Evolutionary conservation across 1,140 invertebrate species (phyloP), one percentile per base, ranked within the genome.

Genomic region (Delia radicum): DNA sequence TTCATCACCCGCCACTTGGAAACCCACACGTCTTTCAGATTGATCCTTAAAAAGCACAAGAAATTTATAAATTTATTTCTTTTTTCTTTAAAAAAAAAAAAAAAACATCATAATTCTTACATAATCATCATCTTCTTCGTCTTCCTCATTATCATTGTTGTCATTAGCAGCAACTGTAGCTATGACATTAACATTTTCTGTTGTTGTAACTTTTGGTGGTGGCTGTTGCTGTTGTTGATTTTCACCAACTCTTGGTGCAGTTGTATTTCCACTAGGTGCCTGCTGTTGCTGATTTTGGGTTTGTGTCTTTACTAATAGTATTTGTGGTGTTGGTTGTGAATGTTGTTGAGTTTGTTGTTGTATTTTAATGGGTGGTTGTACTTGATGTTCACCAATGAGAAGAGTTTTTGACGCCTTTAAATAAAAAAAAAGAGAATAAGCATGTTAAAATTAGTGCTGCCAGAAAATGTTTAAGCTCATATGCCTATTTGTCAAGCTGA

Each of bases 111-210:
- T 7, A 26, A 21, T 71, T 48, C 78, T 81, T 78, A 82, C 84
- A 74, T 82, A 81, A 79, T 82, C 82, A 73, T 81, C 81, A 28
- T 85, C 84, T 42, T 88, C 86, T 24, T 69, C 79, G 62, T 82
- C 80, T 21, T 86, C 82, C 74, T 87, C 87, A 2, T 29, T 62
- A 24, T 29, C 46, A 28, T 74, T 7, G 4, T 63, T 67, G 13
- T 67, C 61, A 18, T 75, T 74, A 75, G 72, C 74, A 31, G 78
- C 75, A 76, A 78, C 77, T 65, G 80, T 37, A 61, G 79, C 67
- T 55, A 48, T 26, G 69, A 55, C 21, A 21, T 21, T 55, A 74
- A 62, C 73, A 26, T 28, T 48, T 61, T 74, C 46, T 5, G 46
- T 15, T 61, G 61, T 27, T 27, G 65, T 76, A 5, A 62, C 74